Evolutionary conservation across 2,113 vertebrate genomes (phyloP), one percentile per base, ranked within the genome.

Genomic region (Orthonyx spaldingii): DNA sequence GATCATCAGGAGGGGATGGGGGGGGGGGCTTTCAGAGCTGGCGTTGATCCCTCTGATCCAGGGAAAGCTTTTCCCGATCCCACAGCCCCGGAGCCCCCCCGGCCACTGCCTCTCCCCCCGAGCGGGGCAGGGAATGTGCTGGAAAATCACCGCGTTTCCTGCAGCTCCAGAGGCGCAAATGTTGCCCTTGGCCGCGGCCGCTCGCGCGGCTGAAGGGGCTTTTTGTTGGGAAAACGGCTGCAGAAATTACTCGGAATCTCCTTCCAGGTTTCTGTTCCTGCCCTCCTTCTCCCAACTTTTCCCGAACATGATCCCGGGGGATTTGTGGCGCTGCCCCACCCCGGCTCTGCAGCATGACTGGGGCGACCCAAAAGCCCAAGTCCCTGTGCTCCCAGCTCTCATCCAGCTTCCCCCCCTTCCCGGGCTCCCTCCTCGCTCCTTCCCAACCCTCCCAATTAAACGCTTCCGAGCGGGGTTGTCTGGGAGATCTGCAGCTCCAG

Each of bases 111-210:
- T 64, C 83, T 59, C 42, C 37, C 56, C 52, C 14, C 5, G 41
- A 23, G 71, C 15, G 1, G 63, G 89, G 68, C 87, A 44, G 91
- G 7, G 13, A 88, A 69, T 32, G 61, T 46, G n/a, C 81, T 70
- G 89, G 70, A 89, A 88, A 71, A 84, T 20, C 71, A 66, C 77
- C 61, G 33, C 23, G 1, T 64, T 84, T 87, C 94, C 87, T 65
- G 44, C 16, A 61, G 90, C 71, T 88, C 82, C 71, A 14, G 70
- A 46, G 39, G 56, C 22, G 24, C 52, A 28, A 87, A 57, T 96
- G 96, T 96, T 97, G 44, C 96, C 81, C 60, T 97, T 97, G 97
- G 98, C 97, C 10, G 41, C 50, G 6, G 49, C 22, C 10, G 10
- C 47, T 22, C 37, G 8, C 88, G 63, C 80, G 41, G 27, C 95